These are phyloP conservation scores for Slavum lentiscoides DNA, from an alignment of 2,888 invertebrate genomes.

Conservation along the genomic window DNA sequence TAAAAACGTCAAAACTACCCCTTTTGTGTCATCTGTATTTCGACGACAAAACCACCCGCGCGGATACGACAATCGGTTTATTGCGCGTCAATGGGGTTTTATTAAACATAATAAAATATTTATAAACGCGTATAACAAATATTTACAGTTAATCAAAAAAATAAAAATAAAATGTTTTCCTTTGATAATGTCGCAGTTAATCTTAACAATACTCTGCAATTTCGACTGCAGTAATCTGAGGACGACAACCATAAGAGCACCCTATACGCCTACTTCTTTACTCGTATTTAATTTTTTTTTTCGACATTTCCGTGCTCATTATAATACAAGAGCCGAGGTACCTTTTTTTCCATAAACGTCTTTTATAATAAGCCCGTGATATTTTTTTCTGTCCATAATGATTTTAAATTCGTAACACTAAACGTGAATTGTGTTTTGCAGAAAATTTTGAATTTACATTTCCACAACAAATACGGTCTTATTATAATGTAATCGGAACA, in stretches of 20 bases:
- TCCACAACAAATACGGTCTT: no score
- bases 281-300: background rate
- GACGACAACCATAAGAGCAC: background rate
- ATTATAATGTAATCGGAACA: no score
- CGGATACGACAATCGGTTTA: constrained; percentile 43
- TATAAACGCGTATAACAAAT: constrained; percentile 4
- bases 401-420: no score
- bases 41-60: constrained; percentile 51
- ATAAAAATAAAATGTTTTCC: background rate
- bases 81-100: constrained; percentile 42
- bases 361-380: no score
- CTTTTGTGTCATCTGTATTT: constrained; percentile 45
- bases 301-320: background rate
- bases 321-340: background rate
- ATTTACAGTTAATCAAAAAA: constrained; percentile 37
- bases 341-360: no score
- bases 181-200: constrained; percentile 15
- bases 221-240: background rate
- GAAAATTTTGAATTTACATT: no score
- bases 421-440: no score
- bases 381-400: no score
- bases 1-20: constrained; percentile 50
- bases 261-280: constrained; percentile 30
- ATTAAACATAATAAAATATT: constrained; percentile 47
- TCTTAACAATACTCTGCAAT: constrained; percentile 34